Conservation (phyloP, 2,113 vertebrate genomes). For the Theristicus caerulescens region DNA sequence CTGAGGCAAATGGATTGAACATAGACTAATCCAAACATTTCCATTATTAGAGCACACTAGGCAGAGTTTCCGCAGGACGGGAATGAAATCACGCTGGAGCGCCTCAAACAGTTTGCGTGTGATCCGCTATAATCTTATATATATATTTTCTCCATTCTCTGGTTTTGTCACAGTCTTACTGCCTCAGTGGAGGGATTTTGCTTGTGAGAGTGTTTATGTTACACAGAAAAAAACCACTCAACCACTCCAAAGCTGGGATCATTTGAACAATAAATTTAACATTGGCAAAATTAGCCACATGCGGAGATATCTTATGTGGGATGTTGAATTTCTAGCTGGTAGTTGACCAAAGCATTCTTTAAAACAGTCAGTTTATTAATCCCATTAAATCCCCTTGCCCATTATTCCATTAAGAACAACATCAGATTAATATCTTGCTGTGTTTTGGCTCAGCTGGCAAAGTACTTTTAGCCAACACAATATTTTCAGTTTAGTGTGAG, state of each 20-base stretch:
- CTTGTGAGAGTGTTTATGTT: conserved; percentile 54
- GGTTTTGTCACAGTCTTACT: conserved; percentile 45
- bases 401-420: conserved; percentile 30
- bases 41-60: conserved; percentile 49
- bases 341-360: not conserved
- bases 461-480: not conserved
- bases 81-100: conserved; percentile 14
- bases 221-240: conserved; percentile 1
- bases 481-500: not conserved
- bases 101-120: conserved; percentile 14
- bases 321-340: not conserved
- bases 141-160: conserved; percentile 44
- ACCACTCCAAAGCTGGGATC: conserved; percentile 22
- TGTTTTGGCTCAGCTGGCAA: not conserved
- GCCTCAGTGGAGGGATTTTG: conserved; percentile 46
- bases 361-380: not conserved
- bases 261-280: conserved; percentile 20
- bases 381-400: not conserved
- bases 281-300: conserved; percentile 10
- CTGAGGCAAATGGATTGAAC: conserved; percentile 18
- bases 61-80: conserved; percentile 3
- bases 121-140: conserved; percentile 2
- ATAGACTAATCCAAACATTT: conserved; percentile 57
- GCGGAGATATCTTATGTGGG: not conserved
- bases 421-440: not conserved